Evolutionary conservation across 2,113 vertebrate genomes (phyloP).

Genomic region (Ictalurus punctatus): DNA sequence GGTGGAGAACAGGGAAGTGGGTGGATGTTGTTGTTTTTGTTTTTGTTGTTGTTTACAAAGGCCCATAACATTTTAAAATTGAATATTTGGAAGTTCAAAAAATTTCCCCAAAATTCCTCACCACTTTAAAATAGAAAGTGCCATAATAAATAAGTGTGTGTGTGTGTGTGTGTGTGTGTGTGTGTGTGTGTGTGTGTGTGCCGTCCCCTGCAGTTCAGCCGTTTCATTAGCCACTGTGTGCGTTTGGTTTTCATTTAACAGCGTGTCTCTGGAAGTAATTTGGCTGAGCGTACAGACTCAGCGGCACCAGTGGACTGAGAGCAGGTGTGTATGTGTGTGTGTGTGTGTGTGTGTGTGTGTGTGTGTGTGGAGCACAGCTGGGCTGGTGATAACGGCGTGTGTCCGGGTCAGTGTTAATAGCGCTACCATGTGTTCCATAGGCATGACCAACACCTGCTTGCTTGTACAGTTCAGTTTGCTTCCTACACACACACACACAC

Average conservation of each 20-base stretch:
- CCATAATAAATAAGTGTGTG: slow-evolving; percentile 18
- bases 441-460: slow-evolving; percentile 43
- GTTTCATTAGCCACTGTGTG: slow-evolving; percentile 22
- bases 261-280: slow-evolving; percentile 42
- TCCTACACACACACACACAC: slow-evolving; percentile 1
- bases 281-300: slow-evolving; percentile 39
- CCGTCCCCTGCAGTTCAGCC: slow-evolving; percentile 16
- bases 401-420: slow-evolving; percentile 45
- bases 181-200: slow-evolving; percentile 28
- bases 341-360: slow-evolving; percentile 44
- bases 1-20: not conserved
- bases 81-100: not conserved
- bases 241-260: slow-evolving; percentile 36
- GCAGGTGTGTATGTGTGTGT: slow-evolving; percentile 39
- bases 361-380: slow-evolving; percentile 38
- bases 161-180: slow-evolving; percentile 29
- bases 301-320: slow-evolving; percentile 30
- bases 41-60: not conserved
- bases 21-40: not conserved
- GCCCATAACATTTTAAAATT: not conserved
- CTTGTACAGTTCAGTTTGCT: slow-evolving; percentile 30
- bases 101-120: not conserved
- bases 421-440: slow-evolving; percentile 39
- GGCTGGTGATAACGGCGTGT: slow-evolving; percentile 33
- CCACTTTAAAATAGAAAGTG: not conserved